A percentile compares a stretch with the other conserved stretches of the same genome.
phyloP scores from a whole-genome alignment of 2,113 vertebrate species.

The Macroglossus sobrinus region DNA sequence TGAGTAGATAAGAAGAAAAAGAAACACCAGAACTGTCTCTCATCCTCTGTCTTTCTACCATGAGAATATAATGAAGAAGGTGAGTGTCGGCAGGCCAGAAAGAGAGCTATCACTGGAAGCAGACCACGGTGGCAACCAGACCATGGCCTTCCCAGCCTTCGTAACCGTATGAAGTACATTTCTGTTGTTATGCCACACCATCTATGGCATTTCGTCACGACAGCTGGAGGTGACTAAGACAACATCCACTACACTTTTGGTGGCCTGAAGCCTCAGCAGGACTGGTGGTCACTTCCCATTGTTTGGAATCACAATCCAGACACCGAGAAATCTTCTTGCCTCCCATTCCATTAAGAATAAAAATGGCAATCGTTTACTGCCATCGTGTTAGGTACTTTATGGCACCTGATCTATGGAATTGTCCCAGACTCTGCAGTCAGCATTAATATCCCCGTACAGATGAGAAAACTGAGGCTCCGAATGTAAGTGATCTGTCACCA shows the following conservation, averaged over 20 bases:
- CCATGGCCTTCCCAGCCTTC: background rate
- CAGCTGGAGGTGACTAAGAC: background rate
- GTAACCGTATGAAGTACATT: background rate
- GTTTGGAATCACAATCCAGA: background rate
- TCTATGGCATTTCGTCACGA: background rate
- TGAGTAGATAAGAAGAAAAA: background rate
- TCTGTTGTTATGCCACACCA: background rate
- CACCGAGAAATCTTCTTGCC: background rate
- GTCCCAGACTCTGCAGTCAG: background rate
- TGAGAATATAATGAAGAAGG: background rate
- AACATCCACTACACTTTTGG: too few relatives aligned
- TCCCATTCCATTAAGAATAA: background rate
- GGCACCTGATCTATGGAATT: background rate
- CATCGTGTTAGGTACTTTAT: background rate
- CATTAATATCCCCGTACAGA: background rate
- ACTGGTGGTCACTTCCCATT: background rate
- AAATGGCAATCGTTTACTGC: background rate
- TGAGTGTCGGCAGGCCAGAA: background rate
- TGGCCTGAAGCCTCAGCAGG: background rate
- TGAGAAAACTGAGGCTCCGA: background rate
- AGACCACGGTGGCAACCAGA: background rate
- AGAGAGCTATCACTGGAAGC: background rate
- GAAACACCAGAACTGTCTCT: background rate
- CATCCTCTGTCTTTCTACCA: background rate
- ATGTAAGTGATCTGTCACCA: background rate